Evolutionary conservation across 2,888 invertebrate species (phyloP), one percentile per base, ranked within the genome.

Genomic region (Caenorhabditis japonica): DNA sequence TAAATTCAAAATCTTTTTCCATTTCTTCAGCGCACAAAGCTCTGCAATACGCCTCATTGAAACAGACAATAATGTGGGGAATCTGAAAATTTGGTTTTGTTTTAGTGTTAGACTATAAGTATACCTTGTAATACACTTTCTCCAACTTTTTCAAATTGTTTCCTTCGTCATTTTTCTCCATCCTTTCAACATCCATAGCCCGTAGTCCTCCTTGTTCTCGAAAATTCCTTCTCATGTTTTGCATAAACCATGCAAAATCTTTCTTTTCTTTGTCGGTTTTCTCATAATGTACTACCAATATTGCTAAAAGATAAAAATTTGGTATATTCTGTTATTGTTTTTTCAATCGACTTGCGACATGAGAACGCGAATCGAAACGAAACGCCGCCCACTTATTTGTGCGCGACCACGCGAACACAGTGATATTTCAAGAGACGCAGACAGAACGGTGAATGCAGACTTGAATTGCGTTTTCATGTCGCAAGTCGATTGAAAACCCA

Each of bases 1-100:
- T 27, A 7, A 51, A 21, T 13, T 27, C n/a, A 13, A 34, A 44
- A 10, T 30, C 30, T 10, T 10, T 30, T 7, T 30, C 10, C 30
- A 7, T 10, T 10, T 30, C 30, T 30, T 30, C 30, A 30, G 7
- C 10, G 30, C 30, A 30, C 5, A 66, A 17, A 4, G 36, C 36
- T 17, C 36, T 30, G 10, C 59, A 30, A 19, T 64, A 69, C 0
- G 69, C 53, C 7, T 51, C 15, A n/a, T 55, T 69, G 44, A 49
- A 75, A 33, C 75, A 75, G 3, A 75, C 53, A 8, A 75, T 19
- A 13, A 75, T 55, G 23, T 75, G 75, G 2, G 51, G 39, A 7
- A 68, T 52, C 69, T 61, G 41, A 38, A 73, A 51, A 51, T n/a
- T 19, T 21, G 4, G 4, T 13, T 7, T 15, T 15, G 51, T 51